A percentile compares a stretch with the other conserved stretches of the same genome.
phyloP scores from a whole-genome alignment of 2,113 vertebrate genomes.

The Mastomys coucha region DNA sequence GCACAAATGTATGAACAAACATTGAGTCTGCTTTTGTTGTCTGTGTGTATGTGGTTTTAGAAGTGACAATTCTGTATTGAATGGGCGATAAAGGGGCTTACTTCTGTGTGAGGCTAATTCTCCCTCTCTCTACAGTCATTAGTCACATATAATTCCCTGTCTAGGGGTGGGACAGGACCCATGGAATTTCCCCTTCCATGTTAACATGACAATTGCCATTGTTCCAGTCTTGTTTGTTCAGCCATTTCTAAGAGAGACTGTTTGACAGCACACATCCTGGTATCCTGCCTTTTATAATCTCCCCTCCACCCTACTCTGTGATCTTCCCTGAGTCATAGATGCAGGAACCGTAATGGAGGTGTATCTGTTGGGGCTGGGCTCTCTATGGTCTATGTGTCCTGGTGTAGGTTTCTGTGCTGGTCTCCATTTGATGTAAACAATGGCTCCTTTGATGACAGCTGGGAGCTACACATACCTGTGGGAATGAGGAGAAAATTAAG shows the following conservation, averaged over 20 bases:
- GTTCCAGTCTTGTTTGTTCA: background rate
- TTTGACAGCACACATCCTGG: background rate
- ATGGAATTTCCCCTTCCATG: background rate
- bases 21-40: background rate
- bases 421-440: background rate
- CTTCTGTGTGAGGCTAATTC: background rate
- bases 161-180: background rate
- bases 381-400: background rate
- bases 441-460: background rate
- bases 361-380: background rate
- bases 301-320: background rate
- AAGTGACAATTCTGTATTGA: background rate
- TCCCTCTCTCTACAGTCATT: background rate
- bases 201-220: background rate
- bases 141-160: background rate
- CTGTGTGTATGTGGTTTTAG: background rate
- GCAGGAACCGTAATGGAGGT: background rate
- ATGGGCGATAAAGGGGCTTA: background rate
- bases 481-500: background rate
- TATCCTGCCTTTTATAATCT: background rate
- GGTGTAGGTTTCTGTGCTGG: background rate
- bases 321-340: background rate
- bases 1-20: background rate
- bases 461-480: background rate
- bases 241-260: background rate